phyloP scores from a whole-genome alignment of 2,113 vertebrate species.

The Pituophis catenifer region DNA sequence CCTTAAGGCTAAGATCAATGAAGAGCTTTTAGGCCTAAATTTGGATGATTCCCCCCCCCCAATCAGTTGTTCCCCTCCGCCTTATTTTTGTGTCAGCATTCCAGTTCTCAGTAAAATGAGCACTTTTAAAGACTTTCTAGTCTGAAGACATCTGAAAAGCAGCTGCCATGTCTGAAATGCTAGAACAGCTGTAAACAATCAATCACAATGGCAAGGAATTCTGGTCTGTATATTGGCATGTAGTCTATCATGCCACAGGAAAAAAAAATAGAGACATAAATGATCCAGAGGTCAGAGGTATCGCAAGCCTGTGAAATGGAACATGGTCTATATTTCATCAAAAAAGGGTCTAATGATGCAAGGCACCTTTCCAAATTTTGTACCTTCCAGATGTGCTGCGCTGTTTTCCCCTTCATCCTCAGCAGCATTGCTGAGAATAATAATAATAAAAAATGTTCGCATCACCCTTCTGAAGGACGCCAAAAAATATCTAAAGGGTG shows the following conservation, averaged over 20 bases:
- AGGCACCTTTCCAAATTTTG: not conserved
- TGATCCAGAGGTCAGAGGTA: conserved; percentile 83
- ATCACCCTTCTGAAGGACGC: not conserved
- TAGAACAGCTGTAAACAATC: conserved; percentile 88
- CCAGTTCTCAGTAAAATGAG: conserved; percentile 68
- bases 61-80: not conserved
- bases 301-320: conserved; percentile 65
- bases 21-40: conserved; percentile 80
- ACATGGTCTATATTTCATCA: conserved; percentile 68
- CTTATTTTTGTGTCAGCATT: conserved; percentile 53
- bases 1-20: conserved; percentile 85
- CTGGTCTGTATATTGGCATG: conserved; percentile 80
- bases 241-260: conserved; percentile 80
- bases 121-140: conserved; percentile 65
- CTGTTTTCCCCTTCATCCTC: not conserved
- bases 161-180: conserved; percentile 82
- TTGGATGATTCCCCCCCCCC: conserved; percentile 80
- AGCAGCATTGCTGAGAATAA: not conserved
- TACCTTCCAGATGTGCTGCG: not conserved
- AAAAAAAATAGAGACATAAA: conserved; percentile 95
- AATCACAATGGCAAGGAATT: conserved; percentile 85
- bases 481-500: conserved; percentile 35
- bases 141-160: conserved; percentile 84
- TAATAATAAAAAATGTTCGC: no score
- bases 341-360: conserved; percentile 41